Conservation (phyloP, 2,888 invertebrate genomes). For the Diaperis boleti region DNA sequence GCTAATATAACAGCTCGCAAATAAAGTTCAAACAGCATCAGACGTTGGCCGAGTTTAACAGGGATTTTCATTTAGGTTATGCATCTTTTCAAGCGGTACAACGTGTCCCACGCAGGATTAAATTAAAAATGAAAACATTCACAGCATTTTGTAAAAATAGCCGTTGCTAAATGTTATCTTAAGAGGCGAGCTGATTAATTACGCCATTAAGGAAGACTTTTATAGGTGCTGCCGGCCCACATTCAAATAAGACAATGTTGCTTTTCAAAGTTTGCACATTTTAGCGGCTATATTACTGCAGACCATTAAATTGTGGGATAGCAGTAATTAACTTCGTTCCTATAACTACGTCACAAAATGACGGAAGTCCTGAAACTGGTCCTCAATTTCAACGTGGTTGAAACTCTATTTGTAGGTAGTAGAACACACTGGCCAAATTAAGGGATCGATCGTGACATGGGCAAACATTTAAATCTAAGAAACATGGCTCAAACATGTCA, state of each 20-base stretch:
- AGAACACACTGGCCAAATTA: too few species aligned
- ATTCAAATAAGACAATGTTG: too few species aligned
- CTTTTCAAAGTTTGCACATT: too few species aligned
- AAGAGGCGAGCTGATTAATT: conserved; percentile 9
- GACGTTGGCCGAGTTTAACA: conserved; percentile 8
- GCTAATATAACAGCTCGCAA: neutral
- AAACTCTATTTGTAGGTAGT: too few species aligned
- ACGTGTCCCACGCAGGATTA: conserved; percentile 9
- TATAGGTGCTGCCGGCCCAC: too few species aligned
- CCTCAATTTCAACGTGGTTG: conserved; percentile 7
- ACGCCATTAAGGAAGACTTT: conserved; percentile 5
- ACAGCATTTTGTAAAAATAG: neutral
- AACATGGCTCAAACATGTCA: too few species aligned
- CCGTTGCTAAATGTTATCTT: conserved; percentile 9
- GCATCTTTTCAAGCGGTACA: conserved; percentile 12
- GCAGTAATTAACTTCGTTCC: conserved; percentile 5
- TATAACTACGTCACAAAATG: conserved; percentile 12
- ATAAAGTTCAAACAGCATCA: conserved; percentile 12
- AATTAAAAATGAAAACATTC: conserved; percentile 13
- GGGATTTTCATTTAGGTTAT: conserved; percentile 14
- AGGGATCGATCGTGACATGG: too few species aligned
- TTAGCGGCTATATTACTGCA: too few species aligned
- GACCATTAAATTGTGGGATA: conserved; percentile 5
- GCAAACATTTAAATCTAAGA: too few species aligned
- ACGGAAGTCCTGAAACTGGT: conserved; percentile 3